These are phyloP conservation scores for Anthoptus insignis DNA, from an alignment of 2,888 invertebrate species.

Conservation along the genomic window DNA sequence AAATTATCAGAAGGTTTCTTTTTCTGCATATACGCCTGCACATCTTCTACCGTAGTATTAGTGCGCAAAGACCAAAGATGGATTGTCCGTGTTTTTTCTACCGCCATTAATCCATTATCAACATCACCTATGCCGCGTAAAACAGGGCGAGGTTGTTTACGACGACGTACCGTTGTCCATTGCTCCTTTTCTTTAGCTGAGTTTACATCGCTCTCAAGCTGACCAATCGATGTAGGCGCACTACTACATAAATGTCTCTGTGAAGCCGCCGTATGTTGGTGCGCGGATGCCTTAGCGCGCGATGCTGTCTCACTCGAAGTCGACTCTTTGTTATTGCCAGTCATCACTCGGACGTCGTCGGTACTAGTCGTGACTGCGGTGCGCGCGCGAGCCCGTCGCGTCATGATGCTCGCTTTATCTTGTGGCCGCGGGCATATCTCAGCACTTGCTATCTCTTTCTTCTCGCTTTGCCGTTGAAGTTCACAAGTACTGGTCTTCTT, in stretches of 20 bases:
- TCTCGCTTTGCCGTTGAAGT: no score
- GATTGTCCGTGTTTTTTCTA: background rate
- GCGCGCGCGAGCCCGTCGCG: no score
- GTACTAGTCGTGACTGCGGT: no score
- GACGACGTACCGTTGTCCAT: background rate
- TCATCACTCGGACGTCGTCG: background rate
- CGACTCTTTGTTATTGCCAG: background rate
- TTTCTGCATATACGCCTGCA: conserved; percentile 5
- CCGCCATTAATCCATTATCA: background rate
- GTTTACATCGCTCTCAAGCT: background rate
- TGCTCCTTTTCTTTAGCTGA: background rate
- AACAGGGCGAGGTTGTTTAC: background rate
- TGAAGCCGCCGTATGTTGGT: background rate
- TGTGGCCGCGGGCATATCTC: no score
- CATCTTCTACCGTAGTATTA: background rate
- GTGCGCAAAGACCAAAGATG: conserved; percentile 7
- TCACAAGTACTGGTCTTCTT: background rate
- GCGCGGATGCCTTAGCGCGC: no score
- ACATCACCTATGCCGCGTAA: background rate
- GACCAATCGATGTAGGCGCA: background rate
- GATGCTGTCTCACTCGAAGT: no score
- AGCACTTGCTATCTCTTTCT: no score
- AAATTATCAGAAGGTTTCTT: background rate
- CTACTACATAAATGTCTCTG: no score
- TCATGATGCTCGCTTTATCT: no score